Conservation (phyloP, 2,113 vertebrate species). For the Erpornis zantholeuca region DNA sequence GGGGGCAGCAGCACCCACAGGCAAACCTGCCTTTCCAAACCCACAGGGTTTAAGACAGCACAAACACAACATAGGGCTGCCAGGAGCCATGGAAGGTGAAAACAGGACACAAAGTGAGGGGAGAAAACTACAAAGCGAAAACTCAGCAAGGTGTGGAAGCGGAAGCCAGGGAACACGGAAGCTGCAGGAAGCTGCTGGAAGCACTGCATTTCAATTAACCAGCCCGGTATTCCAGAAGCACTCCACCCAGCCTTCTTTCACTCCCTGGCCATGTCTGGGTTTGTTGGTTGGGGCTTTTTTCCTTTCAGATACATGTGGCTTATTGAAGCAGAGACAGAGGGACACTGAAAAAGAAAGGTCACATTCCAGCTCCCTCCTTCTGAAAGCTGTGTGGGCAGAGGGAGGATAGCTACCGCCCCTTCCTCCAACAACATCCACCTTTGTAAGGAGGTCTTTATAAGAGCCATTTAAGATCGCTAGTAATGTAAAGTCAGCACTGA, state of each 20-base stretch:
- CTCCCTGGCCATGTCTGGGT: background rate
- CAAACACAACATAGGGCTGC: too few relatives aligned
- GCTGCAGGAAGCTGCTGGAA: slow-evolving; percentile 1
- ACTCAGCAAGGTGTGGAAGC: background rate
- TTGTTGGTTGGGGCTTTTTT: background rate
- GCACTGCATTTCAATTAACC: background rate
- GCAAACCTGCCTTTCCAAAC: background rate
- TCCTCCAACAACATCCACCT: background rate
- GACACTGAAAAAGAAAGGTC: background rate
- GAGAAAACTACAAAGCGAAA: background rate
- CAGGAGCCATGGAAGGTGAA: background rate
- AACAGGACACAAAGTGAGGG: rapidly evolving
- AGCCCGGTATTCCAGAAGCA: background rate
- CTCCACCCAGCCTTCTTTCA: background rate
- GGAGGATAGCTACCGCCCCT: background rate
- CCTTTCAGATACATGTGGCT: background rate
- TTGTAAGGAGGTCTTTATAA: background rate
- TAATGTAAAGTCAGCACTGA: background rate
- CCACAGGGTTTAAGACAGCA: background rate
- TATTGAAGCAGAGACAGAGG: background rate
- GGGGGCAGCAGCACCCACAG: rapidly evolving
- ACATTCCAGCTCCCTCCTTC: background rate
- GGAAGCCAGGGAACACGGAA: background rate
- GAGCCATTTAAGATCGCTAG: background rate
- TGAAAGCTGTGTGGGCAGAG: background rate